A percentile compares a stretch with the other conserved stretches of the same genome.
Evolutionary conservation across 2,797 vertebrate genomes (phyloP).

Genomic region (Myotis findleyi): DNA sequence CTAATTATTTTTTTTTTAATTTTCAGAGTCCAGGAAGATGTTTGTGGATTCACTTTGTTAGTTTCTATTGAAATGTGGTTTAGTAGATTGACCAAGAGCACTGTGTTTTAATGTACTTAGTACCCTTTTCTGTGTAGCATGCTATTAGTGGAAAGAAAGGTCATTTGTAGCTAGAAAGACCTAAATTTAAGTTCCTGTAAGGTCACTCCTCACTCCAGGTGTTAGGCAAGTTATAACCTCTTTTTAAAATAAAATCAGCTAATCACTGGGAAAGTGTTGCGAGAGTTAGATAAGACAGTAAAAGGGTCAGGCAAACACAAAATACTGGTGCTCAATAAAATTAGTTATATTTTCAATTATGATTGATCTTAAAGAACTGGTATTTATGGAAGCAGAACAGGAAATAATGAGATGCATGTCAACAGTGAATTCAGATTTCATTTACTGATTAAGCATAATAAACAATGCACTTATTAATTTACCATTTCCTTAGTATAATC

Average conservation of each 20-base stretch:
- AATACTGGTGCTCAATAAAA: not conserved
- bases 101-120: not conserved
- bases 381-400: constrained; percentile 22
- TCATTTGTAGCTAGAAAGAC: not conserved
- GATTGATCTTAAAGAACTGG: constrained; percentile 24
- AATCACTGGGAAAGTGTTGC: not conserved
- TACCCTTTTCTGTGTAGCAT: not conserved
- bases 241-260: not conserved
- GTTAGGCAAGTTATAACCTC: not conserved
- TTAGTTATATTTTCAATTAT: constrained; percentile 60
- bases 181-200: not conserved
- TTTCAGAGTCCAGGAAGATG: not conserved
- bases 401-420: constrained; percentile 28
- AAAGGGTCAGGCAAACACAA: not conserved
- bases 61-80: not conserved
- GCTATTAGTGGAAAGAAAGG: not conserved
- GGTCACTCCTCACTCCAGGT: not conserved
- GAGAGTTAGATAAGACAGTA: constrained; percentile 15
- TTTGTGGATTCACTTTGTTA: not conserved
- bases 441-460: constrained; percentile 62
- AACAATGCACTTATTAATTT: not conserved
- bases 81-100: not conserved
- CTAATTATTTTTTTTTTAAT: not conserved
- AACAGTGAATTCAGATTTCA: constrained; percentile 64
- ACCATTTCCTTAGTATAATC: constrained; percentile 6